Evolutionary conservation across 2,888 invertebrate genomes (phyloP).

Genomic region (Orchesellides sinensis): DNA sequence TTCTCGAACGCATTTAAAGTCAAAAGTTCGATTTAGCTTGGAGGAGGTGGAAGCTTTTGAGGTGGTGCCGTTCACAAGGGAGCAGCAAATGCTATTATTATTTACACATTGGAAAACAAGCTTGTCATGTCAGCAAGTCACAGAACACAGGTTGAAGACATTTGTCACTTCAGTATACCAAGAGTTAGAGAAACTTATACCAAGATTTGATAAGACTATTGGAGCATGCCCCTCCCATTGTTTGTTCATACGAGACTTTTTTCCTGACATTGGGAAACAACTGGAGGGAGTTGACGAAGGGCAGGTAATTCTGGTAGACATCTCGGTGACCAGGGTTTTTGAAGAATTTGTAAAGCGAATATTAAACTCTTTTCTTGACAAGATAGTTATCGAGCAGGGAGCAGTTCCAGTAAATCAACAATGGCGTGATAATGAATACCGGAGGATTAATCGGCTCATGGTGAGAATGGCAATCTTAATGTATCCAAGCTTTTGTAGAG

Average conservation of each 20-base stretch:
- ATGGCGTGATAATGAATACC: slow-evolving; percentile 17
- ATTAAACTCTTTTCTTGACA: no score
- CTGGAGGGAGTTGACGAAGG: not conserved
- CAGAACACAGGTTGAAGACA: not conserved
- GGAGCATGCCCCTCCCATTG: slow-evolving; percentile 31
- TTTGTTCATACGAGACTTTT: slow-evolving; percentile 10
- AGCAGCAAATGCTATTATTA: slow-evolving; percentile 23
- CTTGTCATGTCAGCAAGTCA: not conserved
- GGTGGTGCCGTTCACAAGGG: not conserved
- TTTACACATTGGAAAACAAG: slow-evolving; percentile 26
- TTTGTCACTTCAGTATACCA: not conserved
- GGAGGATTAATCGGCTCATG: slow-evolving; percentile 1
- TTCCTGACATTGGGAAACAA: not conserved
- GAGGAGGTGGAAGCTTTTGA: not conserved
- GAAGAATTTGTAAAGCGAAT: slow-evolving; percentile 37
- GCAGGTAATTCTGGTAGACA: not conserved
- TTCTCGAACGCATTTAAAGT: slow-evolving; percentile 17
- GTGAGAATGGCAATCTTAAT: not conserved
- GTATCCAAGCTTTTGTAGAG: slow-evolving; percentile 2
- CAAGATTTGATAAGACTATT: slow-evolving; percentile 37
- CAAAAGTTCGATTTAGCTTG: not conserved
- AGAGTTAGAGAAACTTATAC: slow-evolving; percentile 27
- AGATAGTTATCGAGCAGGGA: no score
- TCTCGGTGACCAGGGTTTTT: not conserved
- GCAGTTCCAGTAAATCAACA: not conserved